These are phyloP conservation scores for Willowsia nigromaculata DNA, from an alignment of 2,888 invertebrate species.

Conservation along the genomic window DNA sequence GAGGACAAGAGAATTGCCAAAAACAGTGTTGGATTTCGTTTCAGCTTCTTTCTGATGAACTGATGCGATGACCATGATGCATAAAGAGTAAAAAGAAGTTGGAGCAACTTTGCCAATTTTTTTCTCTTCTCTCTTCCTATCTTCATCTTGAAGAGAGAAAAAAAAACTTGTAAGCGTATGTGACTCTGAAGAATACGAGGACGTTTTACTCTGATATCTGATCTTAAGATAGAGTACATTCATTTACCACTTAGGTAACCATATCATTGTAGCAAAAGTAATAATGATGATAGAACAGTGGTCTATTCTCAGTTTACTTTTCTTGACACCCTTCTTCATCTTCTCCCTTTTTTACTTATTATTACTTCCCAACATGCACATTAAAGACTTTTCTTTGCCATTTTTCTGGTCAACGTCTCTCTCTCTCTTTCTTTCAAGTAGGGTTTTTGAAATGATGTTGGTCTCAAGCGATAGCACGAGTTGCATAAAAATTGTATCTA, in stretches of 20 bases:
- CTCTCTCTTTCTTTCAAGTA: neutral
- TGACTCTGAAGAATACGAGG: neutral
- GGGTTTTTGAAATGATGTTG: neutral
- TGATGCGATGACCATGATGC: neutral
- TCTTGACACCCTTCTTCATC: slow-evolving; percentile 52
- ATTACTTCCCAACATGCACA: neutral
- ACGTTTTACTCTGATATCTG: neutral
- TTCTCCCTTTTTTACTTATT: neutral
- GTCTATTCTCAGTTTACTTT: neutral
- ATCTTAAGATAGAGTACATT: neutral
- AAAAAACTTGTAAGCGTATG: neutral
- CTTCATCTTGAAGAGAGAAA: neutral
- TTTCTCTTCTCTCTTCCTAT: neutral
- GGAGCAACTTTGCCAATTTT: slow-evolving; percentile 5
- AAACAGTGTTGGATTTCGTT: neutral
- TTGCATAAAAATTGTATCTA: neutral
- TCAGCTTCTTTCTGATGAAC: slow-evolving; percentile 4
- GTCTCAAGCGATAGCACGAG: slow-evolving; percentile 23
- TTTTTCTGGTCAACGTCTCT: neutral
- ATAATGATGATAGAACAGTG: neutral
- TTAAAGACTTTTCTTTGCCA: neutral
- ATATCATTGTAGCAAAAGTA: neutral
- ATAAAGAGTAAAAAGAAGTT: neutral
- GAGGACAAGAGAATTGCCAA: neutral
- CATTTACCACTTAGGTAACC: neutral